Evolutionary conservation across 2,888 invertebrate species (phyloP), one percentile per base, ranked within the genome.

Genomic region (Griposia aprilina): DNA sequence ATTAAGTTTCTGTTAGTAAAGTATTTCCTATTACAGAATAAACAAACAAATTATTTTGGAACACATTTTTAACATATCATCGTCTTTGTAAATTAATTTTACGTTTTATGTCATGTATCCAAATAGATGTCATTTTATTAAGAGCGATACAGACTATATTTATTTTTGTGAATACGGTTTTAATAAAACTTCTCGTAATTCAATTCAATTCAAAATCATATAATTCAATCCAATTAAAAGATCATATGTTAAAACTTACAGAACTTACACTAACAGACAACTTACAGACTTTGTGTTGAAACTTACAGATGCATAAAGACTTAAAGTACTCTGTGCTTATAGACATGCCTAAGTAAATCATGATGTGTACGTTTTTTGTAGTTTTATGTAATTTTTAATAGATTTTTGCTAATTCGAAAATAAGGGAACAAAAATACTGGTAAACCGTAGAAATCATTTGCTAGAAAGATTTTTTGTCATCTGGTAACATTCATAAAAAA

Each of bases 401-500:
- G 20, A 15, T 67, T 36, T 36, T 0, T 17, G 3, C 3, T 15
- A 36, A 26, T 6, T 2, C 13, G 2, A 48, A 59, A 59, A 36
- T 20, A 10, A n/a, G 2, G 11, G 36, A 68, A 8, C 30, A 50
- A 52, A 52, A 36, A 50, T 52, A 30, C 4, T 30, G 15, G 15
- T 57, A 30, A 30, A 26, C 36, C 36, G 30, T 55, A 60, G n/a
- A 55, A 69, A 48, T 13, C 11, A 20, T 50, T 48, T 67, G 15
- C 59, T 70, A 48, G 36, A 79, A 52, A 23, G 10, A 20, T 17
- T 48, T 8, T 1, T 3, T 0, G 0, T 20, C 17, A 3, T 7
- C 36, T 76, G 62, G 84, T 36, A 74, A 83, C 82, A 83, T 23
- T 70, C 2, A 23, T 30, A 26, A 36, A 62, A 70, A 74, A 76